These are phyloP conservation scores for Gasteruption jaculator DNA, from an alignment of 2,888 invertebrate species.

Conservation along the genomic window DNA sequence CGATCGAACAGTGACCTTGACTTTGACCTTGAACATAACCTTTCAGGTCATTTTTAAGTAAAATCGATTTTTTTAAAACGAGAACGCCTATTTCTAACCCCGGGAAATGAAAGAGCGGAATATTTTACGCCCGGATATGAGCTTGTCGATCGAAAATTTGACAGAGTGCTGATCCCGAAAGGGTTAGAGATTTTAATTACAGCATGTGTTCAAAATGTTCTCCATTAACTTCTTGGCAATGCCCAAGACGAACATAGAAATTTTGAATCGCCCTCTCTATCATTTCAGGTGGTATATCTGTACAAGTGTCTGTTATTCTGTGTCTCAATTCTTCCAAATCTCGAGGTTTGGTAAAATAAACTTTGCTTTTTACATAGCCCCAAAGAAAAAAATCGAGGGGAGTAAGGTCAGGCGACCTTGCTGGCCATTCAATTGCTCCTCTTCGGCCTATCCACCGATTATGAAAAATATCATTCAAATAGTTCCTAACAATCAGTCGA, in stretches of 20 bases:
- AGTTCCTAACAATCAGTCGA: neutral
- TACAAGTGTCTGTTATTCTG: neutral
- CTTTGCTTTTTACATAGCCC: conserved; percentile 3
- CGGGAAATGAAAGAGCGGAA: no score
- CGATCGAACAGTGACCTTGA: no score
- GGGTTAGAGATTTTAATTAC: no score
- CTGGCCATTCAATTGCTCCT: conserved; percentile 1
- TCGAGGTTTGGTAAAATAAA: conserved; percentile 1
- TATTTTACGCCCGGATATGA: no score
- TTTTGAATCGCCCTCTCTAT: neutral
- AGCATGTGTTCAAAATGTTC: conserved; percentile 7
- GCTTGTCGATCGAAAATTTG: no score
- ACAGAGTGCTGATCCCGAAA: no score
- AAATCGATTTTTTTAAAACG: no score
- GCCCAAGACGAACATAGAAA: conserved; percentile 1
- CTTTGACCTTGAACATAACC: no score
- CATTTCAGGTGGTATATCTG: conserved; percentile 1
- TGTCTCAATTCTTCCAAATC: neutral
- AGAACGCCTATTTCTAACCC: no score
- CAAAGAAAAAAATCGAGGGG: conserved; percentile 3
- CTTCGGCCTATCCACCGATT: neutral
- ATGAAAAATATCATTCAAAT: neutral
- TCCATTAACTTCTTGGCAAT: neutral
- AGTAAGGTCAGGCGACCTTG: neutral
- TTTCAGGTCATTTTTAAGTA: no score